phyloP scores from a whole-genome alignment of 2,797 vertebrate species.

The Synaphobranchus kaupii region DNA sequence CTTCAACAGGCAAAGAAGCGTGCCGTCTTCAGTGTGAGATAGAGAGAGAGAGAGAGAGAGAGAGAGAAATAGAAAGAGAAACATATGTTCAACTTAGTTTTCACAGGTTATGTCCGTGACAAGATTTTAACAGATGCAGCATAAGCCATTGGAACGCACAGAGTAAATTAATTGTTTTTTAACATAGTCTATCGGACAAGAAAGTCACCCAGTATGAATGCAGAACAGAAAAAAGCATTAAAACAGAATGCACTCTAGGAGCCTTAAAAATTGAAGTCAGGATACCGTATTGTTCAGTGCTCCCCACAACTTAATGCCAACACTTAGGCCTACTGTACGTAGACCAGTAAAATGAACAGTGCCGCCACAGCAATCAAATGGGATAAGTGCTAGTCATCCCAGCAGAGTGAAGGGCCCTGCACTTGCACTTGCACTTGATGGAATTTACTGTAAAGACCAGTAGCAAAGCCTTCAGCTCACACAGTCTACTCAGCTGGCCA shows the following conservation, averaged over 20 bases:
- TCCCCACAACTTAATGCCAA: not conserved
- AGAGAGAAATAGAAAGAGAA: constrained; percentile 34
- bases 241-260: constrained; percentile 22
- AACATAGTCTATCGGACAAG: not conserved
- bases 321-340: not conserved
- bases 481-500: constrained; percentile 41
- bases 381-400: constrained; percentile 18
- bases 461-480: constrained; percentile 25
- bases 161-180: not conserved
- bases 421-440: constrained; percentile 17
- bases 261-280: constrained; percentile 26
- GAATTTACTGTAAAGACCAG: constrained; percentile 31
- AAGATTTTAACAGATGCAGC: not conserved
- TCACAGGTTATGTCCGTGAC: constrained; percentile 1
- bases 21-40: constrained; percentile 63
- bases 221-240: constrained; percentile 16
- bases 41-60: constrained; percentile 53
- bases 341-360: not conserved
- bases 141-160: constrained; percentile 2
- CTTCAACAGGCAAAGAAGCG: constrained; percentile 66
- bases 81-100: constrained; percentile 31
- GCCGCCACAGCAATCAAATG: constrained; percentile 9
- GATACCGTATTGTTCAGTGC: constrained; percentile 1
- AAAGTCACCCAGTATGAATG: constrained; percentile 13
- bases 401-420: not conserved